Conservation (phyloP, 2,113 vertebrate genomes). For the Nanorana parkeri region DNA sequence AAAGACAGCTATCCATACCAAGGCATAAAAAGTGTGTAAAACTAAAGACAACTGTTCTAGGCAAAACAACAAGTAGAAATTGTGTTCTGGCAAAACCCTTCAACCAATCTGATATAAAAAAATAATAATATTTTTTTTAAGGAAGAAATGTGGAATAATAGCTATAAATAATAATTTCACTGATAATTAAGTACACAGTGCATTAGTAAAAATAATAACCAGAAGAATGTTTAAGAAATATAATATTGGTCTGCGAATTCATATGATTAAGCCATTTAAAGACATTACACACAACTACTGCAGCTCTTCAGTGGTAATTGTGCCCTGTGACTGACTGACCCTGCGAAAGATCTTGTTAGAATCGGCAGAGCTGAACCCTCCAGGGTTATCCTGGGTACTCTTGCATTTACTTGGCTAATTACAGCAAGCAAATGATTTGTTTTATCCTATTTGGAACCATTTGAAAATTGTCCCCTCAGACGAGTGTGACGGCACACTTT, state of each 20-base stretch:
- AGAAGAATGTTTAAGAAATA: conserved; percentile 9
- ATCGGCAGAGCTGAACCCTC: not conserved
- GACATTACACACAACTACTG: conserved; percentile 8
- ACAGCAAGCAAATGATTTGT: conserved; percentile 2
- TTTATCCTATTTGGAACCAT: conserved; percentile 4
- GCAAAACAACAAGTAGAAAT: too few species aligned
- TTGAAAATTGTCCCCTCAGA: not conserved
- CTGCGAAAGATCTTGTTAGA: conserved; percentile 16
- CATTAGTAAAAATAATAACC: not conserved
- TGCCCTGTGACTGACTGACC: not conserved
- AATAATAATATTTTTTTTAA: not conserved
- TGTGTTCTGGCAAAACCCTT: too few species aligned
- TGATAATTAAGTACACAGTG: not conserved
- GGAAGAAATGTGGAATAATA: not conserved
- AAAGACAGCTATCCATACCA: too few species aligned
- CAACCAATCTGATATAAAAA: not conserved
- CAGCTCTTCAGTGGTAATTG: conserved; percentile 4
- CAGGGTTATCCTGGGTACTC: conserved; percentile 13
- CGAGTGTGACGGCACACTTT: not conserved
- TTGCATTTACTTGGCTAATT: conserved; percentile 23
- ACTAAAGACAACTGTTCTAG: too few species aligned
- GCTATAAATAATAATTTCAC: not conserved
- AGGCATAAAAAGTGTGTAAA: too few species aligned
- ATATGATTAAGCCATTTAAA: conserved; percentile 17
- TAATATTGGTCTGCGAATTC: not conserved